A percentile compares a stretch with the other conserved stretches of the same genome.
Conservation (phyloP, 2,797 vertebrate species). For the Peromyscus nudipes region DNA sequence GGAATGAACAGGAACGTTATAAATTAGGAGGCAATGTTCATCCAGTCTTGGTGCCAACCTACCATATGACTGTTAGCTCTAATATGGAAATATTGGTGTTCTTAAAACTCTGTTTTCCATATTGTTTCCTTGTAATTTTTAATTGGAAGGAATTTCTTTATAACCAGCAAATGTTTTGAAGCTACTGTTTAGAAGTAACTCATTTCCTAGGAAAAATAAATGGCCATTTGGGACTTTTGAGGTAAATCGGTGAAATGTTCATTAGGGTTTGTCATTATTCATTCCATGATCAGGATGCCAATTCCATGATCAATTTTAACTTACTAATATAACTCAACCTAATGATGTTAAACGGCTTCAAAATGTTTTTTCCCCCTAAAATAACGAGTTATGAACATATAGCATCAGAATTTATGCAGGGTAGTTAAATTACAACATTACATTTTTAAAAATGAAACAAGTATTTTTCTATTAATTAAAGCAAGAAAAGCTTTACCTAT, state of each 20-base stretch:
- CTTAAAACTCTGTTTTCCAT: background rate
- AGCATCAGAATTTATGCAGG: background rate
- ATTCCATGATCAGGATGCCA: background rate
- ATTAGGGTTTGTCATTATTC: background rate
- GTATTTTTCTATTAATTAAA: conserved; percentile 25
- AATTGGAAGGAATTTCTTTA: background rate
- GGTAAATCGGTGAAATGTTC: background rate
- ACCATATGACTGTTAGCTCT: background rate
- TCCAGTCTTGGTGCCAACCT: background rate
- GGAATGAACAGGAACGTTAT: background rate
- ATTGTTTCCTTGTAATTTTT: background rate
- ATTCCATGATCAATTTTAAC: background rate
- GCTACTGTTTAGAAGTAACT: background rate
- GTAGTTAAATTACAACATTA: background rate
- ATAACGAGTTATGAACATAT: background rate
- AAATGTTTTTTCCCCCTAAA: background rate
- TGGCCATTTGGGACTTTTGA: background rate
- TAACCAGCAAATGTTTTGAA: background rate
- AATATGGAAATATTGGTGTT: background rate
- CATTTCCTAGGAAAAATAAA: background rate
- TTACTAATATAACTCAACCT: background rate
- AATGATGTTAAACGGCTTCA: background rate
- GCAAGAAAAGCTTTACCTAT: background rate
- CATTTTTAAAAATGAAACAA: background rate
- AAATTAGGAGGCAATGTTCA: background rate